Conservation (phyloP, 1,140 invertebrate species). For the Solenopsis invicta region DNA sequence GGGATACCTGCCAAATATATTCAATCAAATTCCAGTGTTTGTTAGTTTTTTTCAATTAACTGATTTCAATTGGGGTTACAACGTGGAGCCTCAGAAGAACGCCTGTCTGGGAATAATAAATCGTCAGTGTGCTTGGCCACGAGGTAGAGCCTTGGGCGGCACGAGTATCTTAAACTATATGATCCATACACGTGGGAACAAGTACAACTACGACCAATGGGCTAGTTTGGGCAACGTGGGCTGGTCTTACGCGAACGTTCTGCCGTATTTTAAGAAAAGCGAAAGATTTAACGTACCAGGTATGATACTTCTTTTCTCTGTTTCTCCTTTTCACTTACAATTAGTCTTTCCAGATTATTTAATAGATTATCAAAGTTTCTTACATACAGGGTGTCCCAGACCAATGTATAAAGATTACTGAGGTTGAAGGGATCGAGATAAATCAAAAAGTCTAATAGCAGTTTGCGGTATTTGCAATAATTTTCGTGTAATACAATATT, state of each 20-base stretch:
- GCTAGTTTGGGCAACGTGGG: slow-evolving; percentile 88
- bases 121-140: slow-evolving; percentile 82
- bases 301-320: slow-evolving; percentile 25
- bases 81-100: slow-evolving; percentile 88
- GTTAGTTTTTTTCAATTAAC: slow-evolving; percentile 86
- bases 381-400: no score
- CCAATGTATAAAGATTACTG: no score
- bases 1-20: slow-evolving; percentile 83
- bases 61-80: slow-evolving; percentile 88
- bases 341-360: background rate
- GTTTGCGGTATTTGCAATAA: no score
- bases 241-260: slow-evolving; percentile 90
- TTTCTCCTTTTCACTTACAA: background rate
- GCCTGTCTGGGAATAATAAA: slow-evolving; percentile 89
- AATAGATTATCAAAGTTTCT: slow-evolving; percentile 7
- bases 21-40: slow-evolving; percentile 86
- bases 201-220: slow-evolving; percentile 92
- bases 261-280: slow-evolving; percentile 88
- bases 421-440: no score
- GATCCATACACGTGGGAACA: slow-evolving; percentile 93
- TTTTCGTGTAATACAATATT: no score
- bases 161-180: slow-evolving; percentile 93
- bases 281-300: slow-evolving; percentile 87
- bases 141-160: slow-evolving; percentile 90
- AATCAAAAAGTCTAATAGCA: no score